phyloP scores from a whole-genome alignment of 2,888 invertebrate species.

The Catocala sponsa region DNA sequence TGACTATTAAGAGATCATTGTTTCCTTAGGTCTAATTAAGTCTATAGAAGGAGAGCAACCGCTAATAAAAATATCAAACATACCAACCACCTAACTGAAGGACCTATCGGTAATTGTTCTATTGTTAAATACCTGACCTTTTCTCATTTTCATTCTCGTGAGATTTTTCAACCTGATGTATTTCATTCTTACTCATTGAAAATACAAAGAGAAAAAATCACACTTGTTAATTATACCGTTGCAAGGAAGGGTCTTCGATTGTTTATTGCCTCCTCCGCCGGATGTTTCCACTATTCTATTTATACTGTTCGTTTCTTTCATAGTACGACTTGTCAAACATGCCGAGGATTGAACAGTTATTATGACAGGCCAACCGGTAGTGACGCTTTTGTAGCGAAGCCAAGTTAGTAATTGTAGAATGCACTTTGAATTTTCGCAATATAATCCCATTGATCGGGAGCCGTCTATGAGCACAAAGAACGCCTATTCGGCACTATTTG shows the following conservation, averaged over 20 bases:
- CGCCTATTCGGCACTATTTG: constrained; percentile 30
- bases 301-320: constrained; percentile 53
- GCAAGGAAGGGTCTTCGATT: constrained; percentile 75
- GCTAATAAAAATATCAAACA: not conserved
- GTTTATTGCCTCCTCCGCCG: constrained; percentile 78
- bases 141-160: constrained; percentile 54
- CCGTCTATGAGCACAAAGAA: constrained; percentile 32
- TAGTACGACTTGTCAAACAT: constrained; percentile 44
- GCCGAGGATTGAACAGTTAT: constrained; percentile 33
- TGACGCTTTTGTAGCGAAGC: constrained; percentile 12
- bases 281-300: constrained; percentile 70
- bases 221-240: constrained; percentile 72
- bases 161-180: constrained; percentile 59
- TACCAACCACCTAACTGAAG: not conserved
- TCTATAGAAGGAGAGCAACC: too few relatives aligned
- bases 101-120: constrained; percentile 9
- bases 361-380: constrained; percentile 32
- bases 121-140: constrained; percentile 23
- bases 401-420: not conserved
- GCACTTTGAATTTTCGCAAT: too few relatives aligned
- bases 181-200: constrained; percentile 60
- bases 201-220: constrained; percentile 59
- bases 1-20: too few relatives aligned
- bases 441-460: constrained; percentile 4
- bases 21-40: too few relatives aligned